These are phyloP conservation scores for Agrochola litura DNA, from an alignment of 2,888 invertebrate species.

Conservation along the genomic window DNA sequence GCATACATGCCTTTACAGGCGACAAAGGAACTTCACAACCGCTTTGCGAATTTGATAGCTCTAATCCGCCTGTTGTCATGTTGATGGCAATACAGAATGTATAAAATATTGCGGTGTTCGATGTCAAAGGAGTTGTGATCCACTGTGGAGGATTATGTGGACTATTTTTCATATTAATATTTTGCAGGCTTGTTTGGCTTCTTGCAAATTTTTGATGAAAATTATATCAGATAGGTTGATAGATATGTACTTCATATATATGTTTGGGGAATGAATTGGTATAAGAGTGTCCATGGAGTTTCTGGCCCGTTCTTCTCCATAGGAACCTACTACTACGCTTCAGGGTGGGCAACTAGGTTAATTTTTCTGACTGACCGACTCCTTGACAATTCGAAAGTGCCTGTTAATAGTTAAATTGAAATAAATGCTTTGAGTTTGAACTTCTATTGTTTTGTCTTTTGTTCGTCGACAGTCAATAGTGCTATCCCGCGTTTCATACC, in stretches of 20 bases:
- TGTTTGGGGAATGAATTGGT: not conserved
- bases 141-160: not conserved
- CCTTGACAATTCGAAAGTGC: not conserved
- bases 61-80: slow-evolving; percentile 37
- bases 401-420: not conserved
- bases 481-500: not conserved
- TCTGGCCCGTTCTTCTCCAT: not conserved
- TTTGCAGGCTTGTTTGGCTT: not conserved
- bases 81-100: slow-evolving; percentile 35
- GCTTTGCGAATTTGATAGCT: slow-evolving; percentile 24
- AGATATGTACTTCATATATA: not conserved
- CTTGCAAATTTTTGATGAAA: not conserved
- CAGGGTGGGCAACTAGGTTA: not conserved
- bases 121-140: slow-evolving; percentile 33
- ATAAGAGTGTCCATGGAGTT: not conserved
- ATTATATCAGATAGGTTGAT: not conserved
- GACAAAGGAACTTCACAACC: not conserved
- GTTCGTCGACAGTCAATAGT: not conserved
- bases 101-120: slow-evolving; percentile 36
- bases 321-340: not conserved
- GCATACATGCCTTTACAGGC: not conserved
- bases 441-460: not conserved
- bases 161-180: not conserved
- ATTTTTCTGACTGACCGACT: not conserved
- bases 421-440: too few species aligned